phyloP scores from a whole-genome alignment of 2,797 vertebrate genomes.

The Fundulus diaphanus region DNA sequence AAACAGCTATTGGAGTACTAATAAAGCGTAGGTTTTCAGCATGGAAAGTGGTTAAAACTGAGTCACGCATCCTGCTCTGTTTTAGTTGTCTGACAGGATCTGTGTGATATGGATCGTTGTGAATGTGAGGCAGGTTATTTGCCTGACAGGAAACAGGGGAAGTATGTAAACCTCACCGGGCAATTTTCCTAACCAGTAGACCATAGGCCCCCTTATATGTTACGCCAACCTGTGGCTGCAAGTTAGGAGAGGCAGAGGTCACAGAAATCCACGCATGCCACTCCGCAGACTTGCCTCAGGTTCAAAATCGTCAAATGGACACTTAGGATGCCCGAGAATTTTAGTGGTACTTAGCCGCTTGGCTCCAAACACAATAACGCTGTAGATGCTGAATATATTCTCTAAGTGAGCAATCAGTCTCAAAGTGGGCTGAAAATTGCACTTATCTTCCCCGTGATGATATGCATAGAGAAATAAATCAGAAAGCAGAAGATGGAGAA shows the following conservation, averaged over 20 bases:
- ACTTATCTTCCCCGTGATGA: constrained; percentile 73
- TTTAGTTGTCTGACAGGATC: constrained; percentile 15
- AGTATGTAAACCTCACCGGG: constrained; percentile 65
- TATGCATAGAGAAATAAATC: constrained; percentile 79
- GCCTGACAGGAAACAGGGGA: constrained; percentile 69
- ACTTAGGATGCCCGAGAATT: constrained; percentile 62
- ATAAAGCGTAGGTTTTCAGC: background rate
- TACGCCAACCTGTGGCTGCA: constrained; percentile 44
- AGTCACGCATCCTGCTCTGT: background rate
- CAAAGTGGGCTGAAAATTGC: constrained; percentile 78
- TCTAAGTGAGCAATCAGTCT: constrained; percentile 82
- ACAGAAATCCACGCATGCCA: constrained; percentile 42
- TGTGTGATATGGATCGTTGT: constrained; percentile 47
- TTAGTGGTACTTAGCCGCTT: constrained; percentile 66
- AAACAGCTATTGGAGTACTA: background rate
- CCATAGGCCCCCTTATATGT: constrained; percentile 58
- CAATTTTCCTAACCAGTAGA: constrained; percentile 78
- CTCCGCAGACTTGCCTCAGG: constrained; percentile 32
- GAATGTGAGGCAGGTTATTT: constrained; percentile 61
- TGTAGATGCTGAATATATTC: constrained; percentile 77
- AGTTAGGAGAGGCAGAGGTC: constrained; percentile 64
- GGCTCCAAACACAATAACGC: constrained; percentile 71
- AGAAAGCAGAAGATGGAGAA: constrained; percentile 62
- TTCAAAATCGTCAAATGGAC: constrained; percentile 67
- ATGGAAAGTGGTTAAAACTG: background rate